Conservation (phyloP, 2,113 vertebrate species). For the Parus major region DNA sequence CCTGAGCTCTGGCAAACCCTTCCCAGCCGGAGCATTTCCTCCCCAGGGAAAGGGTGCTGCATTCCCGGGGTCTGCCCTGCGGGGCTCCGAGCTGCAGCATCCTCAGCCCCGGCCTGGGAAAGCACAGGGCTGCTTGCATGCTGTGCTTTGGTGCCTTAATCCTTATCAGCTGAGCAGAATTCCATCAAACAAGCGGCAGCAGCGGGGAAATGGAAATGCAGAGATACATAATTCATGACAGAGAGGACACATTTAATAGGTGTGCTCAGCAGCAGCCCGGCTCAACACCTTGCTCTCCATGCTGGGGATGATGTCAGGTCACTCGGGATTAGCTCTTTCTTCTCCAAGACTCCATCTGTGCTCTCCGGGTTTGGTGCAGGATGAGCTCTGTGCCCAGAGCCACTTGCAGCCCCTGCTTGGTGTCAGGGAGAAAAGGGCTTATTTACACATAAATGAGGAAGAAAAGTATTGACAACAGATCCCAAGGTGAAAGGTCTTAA, state of each 20-base stretch:
- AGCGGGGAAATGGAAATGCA: not conserved
- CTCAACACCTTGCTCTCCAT: not conserved
- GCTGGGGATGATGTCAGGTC: not conserved
- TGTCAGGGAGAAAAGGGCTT: not conserved
- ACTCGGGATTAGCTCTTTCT: not conserved
- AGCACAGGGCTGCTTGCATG: not conserved
- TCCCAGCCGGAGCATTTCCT: no score
- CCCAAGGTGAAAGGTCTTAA: not conserved
- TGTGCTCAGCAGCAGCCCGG: not conserved
- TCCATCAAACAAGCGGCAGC: not conserved
- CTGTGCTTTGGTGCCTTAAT: not conserved
- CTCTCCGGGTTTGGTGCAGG: accelerated
- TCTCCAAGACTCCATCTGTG: not conserved
- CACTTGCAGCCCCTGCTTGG: not conserved
- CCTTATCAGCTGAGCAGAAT: not conserved
- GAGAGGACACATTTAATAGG: not conserved
- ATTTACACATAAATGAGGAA: conserved; percentile 44
- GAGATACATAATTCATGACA: conserved; percentile 32
- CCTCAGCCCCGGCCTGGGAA: not conserved
- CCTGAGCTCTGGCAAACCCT: no score
- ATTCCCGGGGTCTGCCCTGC: no score
- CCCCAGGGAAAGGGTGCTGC: not conserved
- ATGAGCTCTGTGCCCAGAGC: not conserved
- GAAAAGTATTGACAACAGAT: not conserved
- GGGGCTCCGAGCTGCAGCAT: no score